A percentile compares a stretch with the other conserved stretches of the same genome.
These are phyloP conservation scores for Corbicula japonica DNA, from an alignment of 2,888 invertebrate genomes.

Conservation along the genomic window DNA sequence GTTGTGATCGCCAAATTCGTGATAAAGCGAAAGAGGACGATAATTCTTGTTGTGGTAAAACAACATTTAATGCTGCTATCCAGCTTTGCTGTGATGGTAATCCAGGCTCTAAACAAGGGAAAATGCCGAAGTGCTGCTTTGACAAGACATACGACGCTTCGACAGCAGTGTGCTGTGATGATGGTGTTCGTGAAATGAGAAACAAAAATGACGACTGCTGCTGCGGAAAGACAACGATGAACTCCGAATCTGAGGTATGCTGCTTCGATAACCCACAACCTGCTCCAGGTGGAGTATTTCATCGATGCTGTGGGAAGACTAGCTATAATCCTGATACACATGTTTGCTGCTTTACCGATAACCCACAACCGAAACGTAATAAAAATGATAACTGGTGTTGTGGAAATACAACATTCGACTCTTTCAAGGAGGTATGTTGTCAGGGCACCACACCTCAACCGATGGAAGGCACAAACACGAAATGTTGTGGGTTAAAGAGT, in stretches of 20 bases:
- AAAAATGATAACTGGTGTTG: constrained; percentile 57
- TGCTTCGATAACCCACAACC: constrained; percentile 56
- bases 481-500: constrained; percentile 48
- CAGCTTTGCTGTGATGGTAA: constrained; percentile 56
- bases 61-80: constrained; percentile 47
- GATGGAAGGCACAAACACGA: constrained; percentile 45
- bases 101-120: constrained; percentile 26
- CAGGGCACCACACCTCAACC: constrained; percentile 58
- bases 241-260: constrained; percentile 46
- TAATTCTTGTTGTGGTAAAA: constrained; percentile 54
- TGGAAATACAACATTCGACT: constrained; percentile 52
- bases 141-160: constrained; percentile 47
- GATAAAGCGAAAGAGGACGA: constrained; percentile 40
- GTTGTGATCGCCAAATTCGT: constrained; percentile 46
- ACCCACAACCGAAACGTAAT: constrained; percentile 39
- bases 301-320: constrained; percentile 52
- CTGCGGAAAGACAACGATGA: constrained; percentile 53
- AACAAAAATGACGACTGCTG: constrained; percentile 49
- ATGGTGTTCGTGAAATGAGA: constrained; percentile 33
- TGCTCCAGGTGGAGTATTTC: constrained; percentile 48
- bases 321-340: constrained; percentile 53
- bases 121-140: constrained; percentile 53
- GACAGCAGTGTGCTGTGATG: constrained; percentile 50
- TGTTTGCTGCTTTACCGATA: constrained; percentile 52
- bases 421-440: constrained; percentile 52